Evolutionary conservation across 2,113 vertebrate species (phyloP).

Genomic region (Vulpes vulpes): DNA sequence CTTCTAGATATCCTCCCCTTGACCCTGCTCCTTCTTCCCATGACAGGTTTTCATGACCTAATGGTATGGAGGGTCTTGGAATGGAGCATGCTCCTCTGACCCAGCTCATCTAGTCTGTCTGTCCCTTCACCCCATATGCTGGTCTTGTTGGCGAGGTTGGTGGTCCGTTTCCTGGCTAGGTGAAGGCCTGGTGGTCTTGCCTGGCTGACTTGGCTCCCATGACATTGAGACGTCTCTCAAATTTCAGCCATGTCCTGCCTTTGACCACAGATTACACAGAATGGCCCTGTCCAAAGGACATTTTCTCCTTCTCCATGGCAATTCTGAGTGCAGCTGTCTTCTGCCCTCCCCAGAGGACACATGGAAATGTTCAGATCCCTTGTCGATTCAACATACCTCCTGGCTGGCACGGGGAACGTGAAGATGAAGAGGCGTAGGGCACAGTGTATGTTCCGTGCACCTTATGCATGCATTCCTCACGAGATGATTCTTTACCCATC

Average conservation of each 20-base stretch:
- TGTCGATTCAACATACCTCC: background rate
- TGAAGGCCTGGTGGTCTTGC: background rate
- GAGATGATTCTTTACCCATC: background rate
- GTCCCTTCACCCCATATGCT: background rate
- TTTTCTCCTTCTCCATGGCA: background rate
- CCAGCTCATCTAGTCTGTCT: background rate
- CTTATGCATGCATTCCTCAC: background rate
- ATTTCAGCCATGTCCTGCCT: background rate
- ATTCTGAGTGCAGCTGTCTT: background rate
- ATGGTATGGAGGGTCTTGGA: background rate
- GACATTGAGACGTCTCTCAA: background rate
- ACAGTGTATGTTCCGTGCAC: too few relatives aligned
- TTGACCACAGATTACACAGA: background rate
- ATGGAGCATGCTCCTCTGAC: background rate
- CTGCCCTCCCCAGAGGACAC: background rate
- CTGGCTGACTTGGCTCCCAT: background rate
- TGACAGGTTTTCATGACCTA: background rate
- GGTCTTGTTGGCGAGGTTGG: background rate
- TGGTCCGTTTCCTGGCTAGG: background rate
- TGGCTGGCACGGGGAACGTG: fast-evolving
- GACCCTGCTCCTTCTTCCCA: background rate
- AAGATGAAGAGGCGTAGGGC: background rate
- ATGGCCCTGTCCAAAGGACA: background rate
- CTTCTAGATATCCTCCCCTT: background rate
- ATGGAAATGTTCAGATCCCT: background rate